Conservation (phyloP, 2,113 vertebrate genomes). For the Murina feae region DNA sequence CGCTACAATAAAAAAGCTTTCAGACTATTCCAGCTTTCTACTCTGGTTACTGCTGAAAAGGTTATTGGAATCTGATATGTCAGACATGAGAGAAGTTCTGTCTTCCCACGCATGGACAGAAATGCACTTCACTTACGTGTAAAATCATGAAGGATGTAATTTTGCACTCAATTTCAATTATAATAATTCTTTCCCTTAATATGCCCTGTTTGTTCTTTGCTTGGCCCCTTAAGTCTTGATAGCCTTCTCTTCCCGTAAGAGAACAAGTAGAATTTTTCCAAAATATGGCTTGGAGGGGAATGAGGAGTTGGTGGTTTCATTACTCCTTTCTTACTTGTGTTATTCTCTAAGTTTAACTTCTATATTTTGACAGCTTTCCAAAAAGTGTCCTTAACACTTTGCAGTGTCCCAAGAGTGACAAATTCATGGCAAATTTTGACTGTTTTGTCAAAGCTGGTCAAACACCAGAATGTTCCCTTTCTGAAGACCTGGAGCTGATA, state of each 20-base stretch:
- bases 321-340: constrained; percentile 43
- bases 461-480: background rate
- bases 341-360: constrained; percentile 4
- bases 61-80: constrained; percentile 67
- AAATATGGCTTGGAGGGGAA: constrained; percentile 16
- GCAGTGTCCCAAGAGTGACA: background rate
- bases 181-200: constrained; percentile 63
- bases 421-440: background rate
- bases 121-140: constrained; percentile 53
- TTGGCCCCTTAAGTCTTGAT: constrained; percentile 36
- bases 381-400: background rate
- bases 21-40: constrained; percentile 25
- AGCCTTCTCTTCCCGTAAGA: constrained; percentile 44
- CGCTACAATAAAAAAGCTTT: constrained; percentile 32
- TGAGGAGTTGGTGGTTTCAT: constrained; percentile 31
- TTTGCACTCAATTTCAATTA: constrained; percentile 54
- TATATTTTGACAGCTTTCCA: constrained; percentile 13
- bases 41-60: constrained; percentile 37
- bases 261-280: constrained; percentile 49
- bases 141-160: constrained; percentile 61
- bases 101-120: constrained; percentile 42
- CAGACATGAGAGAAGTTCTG: constrained; percentile 52
- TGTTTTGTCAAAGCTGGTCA: background rate
- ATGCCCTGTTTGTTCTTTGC: constrained; percentile 39
- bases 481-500: background rate